Conservation (phyloP, 30 jellyfish, hydroid and myxozoan genomes). For the Turritopsis dohrnii region DNA sequence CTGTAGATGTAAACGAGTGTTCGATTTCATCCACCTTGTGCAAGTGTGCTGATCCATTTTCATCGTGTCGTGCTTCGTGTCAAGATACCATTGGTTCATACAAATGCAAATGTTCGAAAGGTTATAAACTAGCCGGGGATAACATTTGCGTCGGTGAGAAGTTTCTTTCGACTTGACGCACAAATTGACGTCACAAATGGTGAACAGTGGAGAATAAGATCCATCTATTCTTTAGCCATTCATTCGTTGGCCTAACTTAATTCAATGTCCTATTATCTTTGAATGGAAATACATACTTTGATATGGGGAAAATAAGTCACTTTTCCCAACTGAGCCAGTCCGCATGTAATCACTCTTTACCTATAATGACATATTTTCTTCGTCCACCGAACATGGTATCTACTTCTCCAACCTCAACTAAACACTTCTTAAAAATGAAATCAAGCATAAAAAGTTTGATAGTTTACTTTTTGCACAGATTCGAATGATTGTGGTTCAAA, state of each 20-base stretch:
- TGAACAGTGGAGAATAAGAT: no score
- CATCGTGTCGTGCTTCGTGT: slow-evolving; percentile 65
- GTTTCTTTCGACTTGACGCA: background rate
- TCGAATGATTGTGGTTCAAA: slow-evolving; percentile 57
- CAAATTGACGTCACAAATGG: no score
- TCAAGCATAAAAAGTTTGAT: background rate
- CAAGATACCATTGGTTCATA: slow-evolving; percentile 68
- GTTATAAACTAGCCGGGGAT: slow-evolving; percentile 47
- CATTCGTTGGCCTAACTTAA: no score
- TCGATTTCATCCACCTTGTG: slow-evolving; percentile 39
- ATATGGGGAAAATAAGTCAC: no score
- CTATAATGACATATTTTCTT: no score
- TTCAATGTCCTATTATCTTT: no score
- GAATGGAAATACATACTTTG: no score
- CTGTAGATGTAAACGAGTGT: slow-evolving; percentile 83
- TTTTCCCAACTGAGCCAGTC: no score
- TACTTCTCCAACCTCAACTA: no score
- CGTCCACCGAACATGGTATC: no score
- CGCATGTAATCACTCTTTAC: no score
- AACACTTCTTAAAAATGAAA: background rate
- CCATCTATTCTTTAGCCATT: no score
- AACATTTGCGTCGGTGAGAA: slow-evolving; percentile 64
- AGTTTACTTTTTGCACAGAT: slow-evolving; percentile 18
- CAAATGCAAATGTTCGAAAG: slow-evolving; percentile 64
- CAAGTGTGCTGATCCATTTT: slow-evolving; percentile 47